These are phyloP conservation scores for Hylaeus anthracinus DNA, from an alignment of 1,140 invertebrate genomes.

Conservation along the genomic window DNA sequence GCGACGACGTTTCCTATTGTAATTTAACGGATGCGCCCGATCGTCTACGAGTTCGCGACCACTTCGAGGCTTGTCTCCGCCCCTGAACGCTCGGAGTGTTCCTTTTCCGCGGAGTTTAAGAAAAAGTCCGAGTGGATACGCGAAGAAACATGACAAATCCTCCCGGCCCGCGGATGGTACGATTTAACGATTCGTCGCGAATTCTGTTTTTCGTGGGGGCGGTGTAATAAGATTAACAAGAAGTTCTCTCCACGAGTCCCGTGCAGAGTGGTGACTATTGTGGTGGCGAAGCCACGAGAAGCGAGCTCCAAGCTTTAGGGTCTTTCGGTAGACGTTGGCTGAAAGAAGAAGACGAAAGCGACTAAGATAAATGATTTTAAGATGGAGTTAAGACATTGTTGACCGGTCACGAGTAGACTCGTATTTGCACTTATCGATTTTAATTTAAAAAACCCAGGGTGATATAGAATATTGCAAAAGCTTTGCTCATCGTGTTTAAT, in stretches of 20 bases:
- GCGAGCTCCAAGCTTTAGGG: too few relatives aligned
- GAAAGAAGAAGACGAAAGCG: too few relatives aligned
- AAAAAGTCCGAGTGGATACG: conserved; percentile 17
- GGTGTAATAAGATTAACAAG: conserved; percentile 37
- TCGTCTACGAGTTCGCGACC: conserved; percentile 11
- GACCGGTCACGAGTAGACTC: too few relatives aligned
- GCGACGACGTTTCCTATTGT: conserved; percentile 53
- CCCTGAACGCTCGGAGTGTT: conserved; percentile 1
- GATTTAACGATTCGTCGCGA: conserved; percentile 34
- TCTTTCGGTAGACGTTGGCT: too few relatives aligned
- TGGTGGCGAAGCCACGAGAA: not conserved
- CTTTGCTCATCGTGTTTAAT: too few relatives aligned
- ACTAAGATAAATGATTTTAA: too few relatives aligned
- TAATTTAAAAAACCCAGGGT: too few relatives aligned
- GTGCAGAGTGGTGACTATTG: not conserved
- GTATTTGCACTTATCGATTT: too few relatives aligned
- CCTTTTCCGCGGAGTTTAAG: conserved; percentile 20
- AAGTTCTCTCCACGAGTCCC: conserved; percentile 1
- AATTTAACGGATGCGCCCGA: conserved; percentile 57
- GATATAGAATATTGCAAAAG: too few relatives aligned
- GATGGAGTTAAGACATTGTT: too few relatives aligned
- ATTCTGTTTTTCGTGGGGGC: not conserved
- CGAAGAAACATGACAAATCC: conserved; percentile 47
- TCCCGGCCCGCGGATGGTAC: not conserved
- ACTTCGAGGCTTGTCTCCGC: conserved; percentile 18